A percentile compares a stretch with the other conserved stretches of the same genome.
These are phyloP conservation scores for Lepidothrix coronata DNA, from an alignment of 2,113 vertebrate species.

Conservation along the genomic window DNA sequence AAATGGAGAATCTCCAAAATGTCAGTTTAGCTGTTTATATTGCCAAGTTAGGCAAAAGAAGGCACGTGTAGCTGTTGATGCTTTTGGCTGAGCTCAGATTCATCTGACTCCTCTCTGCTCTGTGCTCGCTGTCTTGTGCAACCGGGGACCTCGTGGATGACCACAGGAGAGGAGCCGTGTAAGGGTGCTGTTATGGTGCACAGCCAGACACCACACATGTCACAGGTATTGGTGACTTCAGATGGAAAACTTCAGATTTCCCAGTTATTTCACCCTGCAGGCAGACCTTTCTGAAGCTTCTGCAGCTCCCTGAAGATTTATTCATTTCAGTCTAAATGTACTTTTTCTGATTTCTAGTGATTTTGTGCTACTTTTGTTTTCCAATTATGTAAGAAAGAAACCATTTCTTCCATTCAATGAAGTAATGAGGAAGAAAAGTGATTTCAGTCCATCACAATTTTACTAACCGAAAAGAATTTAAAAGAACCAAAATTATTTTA, in stretches of 20 bases:
- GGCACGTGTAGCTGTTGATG: neutral
- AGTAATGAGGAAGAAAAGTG: neutral
- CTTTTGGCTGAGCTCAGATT: neutral
- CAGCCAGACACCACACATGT: neutral
- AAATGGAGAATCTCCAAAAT: neutral
- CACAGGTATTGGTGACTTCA: neutral
- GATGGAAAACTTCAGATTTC: neutral
- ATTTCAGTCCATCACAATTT: neutral
- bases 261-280: neutral
- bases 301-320: neutral
- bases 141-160: fast-evolving
- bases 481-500: neutral
- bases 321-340: neutral
- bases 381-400: neutral
- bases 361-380: neutral
- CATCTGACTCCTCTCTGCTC: neutral
- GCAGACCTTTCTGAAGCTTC: neutral
- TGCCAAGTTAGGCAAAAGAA: neutral
- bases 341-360: neutral
- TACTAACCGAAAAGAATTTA: neutral
- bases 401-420: neutral
- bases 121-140: neutral
- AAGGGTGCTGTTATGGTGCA: neutral
- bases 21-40: neutral
- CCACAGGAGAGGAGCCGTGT: neutral